Base-by-base conservation (phyloP, 1,140 invertebrate genomes). In the Nylanderia fulva region DNA sequence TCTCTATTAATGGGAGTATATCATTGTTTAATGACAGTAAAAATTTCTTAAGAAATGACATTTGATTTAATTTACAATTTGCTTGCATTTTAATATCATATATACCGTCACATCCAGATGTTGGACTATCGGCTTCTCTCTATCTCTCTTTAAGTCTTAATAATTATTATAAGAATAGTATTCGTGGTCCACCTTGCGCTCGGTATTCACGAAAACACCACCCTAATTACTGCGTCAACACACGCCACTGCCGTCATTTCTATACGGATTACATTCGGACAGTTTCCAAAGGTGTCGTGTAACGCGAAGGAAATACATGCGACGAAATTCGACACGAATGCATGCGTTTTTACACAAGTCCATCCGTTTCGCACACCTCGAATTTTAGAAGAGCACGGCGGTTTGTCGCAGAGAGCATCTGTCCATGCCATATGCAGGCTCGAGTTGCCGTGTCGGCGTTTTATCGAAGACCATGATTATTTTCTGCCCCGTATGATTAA, bases 181-280 rank as follows among this genome's bases (percentile, higher is more conserved):
- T 89, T 90, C 89, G 88, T 42, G 88, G 85, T 90, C 86, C 88
- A 90, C 88, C 88, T 90, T 90, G 64, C 85, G 54, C 75, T 64
- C 63, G 58, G 45, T 64, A 58, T 88, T 90, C 68, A 84, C 74
- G 83, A 85, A 74, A 83, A 83, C 45, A 84, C 75, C 86, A 88
- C 86, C 88, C 88, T 90, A 90, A 90, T 90, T 90, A 90, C 58
- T 33, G 9, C 58, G 58, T 21, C 54, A 69, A 24, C 68, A 64
- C 74, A 71, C 58, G 66, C 52, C 75, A 71, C 45, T 77, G n/a
- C 84, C 85, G 58, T 69, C 48, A 63, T 64, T 85, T 86, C 88
- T 52, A 56, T 83, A 39, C 45, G 88, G 84, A 90, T 90, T 90
- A 84, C 61, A 29, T 84, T 85, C 72, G 71, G 74, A 52, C 86